These are phyloP conservation scores for Eristalinus sepulchralis DNA, from an alignment of 2,888 invertebrate species.

Conservation along the genomic window DNA sequence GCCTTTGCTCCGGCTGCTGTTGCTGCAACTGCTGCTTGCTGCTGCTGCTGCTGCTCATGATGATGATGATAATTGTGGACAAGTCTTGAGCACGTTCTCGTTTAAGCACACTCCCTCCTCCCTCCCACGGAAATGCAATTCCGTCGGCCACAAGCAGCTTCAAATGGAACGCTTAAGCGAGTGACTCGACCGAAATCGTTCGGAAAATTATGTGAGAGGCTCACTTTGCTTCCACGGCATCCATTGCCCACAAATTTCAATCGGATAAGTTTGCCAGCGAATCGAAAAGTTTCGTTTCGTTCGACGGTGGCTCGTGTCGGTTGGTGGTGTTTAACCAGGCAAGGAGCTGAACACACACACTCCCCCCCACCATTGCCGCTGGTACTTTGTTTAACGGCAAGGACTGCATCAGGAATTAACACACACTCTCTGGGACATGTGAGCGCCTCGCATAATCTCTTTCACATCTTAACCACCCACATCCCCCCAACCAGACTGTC, in stretches of 20 bases:
- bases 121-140: background rate
- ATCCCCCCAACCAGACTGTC: background rate
- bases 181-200: slow-evolving; percentile 10
- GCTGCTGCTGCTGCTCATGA: background rate
- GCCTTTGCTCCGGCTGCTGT: background rate
- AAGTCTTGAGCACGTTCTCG: slow-evolving; percentile 48
- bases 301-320: slow-evolving; percentile 13
- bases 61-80: background rate
- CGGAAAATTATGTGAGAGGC: background rate
- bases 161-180: slow-evolving; percentile 33
- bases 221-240: slow-evolving; percentile 18
- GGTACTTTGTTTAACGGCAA: slow-evolving; percentile 34
- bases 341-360: background rate
- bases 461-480: no score
- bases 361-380: no score
- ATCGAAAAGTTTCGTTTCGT: slow-evolving; percentile 49
- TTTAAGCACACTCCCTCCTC: slow-evolving; percentile 3
- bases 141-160: slow-evolving; percentile 5
- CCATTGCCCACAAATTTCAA: slow-evolving; percentile 43
- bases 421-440: slow-evolving; percentile 14
- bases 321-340: background rate
- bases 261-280: slow-evolving; percentile 20
- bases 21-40: background rate
- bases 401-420: slow-evolving; percentile 40
- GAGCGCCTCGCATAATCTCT: slow-evolving; percentile 43